Evolutionary conservation across 1,140 invertebrate genomes (phyloP).

Genomic region (Pachypsylla venusta): DNA sequence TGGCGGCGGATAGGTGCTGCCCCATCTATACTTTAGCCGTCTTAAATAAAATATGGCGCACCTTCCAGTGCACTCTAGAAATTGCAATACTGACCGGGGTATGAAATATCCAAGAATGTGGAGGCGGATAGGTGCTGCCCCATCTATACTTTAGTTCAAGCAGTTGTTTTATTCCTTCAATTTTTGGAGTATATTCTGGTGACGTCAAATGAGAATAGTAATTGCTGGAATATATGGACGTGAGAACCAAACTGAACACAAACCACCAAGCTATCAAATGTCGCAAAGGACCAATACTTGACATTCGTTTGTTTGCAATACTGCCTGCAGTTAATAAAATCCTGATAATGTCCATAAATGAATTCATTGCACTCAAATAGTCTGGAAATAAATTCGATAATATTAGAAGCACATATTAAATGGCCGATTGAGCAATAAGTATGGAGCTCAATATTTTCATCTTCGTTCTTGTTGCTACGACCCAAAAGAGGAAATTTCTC

Average conservation of each 20-base stretch:
- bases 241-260: neutral
- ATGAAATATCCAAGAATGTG: constrained; percentile 2
- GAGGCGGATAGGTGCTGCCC: neutral
- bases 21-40: no score
- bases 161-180: neutral
- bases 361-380: neutral
- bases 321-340: constrained; percentile 1
- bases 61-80: no score
- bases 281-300: neutral
- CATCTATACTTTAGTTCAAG: neutral
- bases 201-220: constrained; percentile 3
- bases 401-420: no score
- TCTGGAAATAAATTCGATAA: neutral
- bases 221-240: neutral
- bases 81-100: neutral
- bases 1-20: neutral
- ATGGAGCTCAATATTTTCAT: no score
- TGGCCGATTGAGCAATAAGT: no score
- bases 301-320: neutral
- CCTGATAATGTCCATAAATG: neutral
- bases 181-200: neutral
- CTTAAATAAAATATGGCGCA: no score
- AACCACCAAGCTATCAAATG: constrained; percentile 7
- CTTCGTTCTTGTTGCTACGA: no score
- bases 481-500: no score